Evolutionary conservation across 2,888 invertebrate genomes (phyloP).

Genomic region (Parapristionchus giblindavisi): DNA sequence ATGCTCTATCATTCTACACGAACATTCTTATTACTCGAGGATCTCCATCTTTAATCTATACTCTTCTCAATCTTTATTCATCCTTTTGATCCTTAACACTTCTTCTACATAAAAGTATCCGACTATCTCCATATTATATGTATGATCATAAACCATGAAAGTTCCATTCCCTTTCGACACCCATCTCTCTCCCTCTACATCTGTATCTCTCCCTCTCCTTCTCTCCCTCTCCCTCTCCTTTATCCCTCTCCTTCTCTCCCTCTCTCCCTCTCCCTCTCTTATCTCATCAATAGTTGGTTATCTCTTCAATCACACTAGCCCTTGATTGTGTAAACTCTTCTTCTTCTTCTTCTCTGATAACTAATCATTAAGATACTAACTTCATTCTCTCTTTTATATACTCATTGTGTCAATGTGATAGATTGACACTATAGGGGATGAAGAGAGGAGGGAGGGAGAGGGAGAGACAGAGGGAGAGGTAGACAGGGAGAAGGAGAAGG

Average conservation of each 20-base stretch:
- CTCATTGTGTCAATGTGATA: conserved; percentile 18
- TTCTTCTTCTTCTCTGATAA: conserved; percentile 18
- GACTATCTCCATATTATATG: no score
- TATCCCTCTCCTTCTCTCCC: conserved; percentile 11
- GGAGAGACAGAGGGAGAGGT: no score
- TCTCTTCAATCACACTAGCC: not conserved
- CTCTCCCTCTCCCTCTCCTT: conserved; percentile 10
- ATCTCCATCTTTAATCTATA: no score
- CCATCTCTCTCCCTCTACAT: not conserved
- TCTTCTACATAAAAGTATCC: no score
- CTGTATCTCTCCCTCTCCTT: not conserved
- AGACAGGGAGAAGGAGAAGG: no score
- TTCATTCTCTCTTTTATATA: not conserved
- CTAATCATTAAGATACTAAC: conserved; percentile 12
- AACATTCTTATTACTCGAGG: no score
- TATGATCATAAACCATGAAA: no score
- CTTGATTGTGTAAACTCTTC: conserved; percentile 16
- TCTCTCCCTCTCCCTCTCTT: conserved; percentile 13
- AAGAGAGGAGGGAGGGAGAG: no score
- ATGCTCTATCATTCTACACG: no score
- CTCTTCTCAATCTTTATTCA: no score
- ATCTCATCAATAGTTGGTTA: conserved; percentile 21
- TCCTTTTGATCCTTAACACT: no score
- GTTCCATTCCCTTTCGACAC: not conserved
- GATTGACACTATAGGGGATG: no score